These are phyloP conservation scores for Cichladusa arquata DNA, from an alignment of 2,113 vertebrate genomes.

Conservation along the genomic window DNA sequence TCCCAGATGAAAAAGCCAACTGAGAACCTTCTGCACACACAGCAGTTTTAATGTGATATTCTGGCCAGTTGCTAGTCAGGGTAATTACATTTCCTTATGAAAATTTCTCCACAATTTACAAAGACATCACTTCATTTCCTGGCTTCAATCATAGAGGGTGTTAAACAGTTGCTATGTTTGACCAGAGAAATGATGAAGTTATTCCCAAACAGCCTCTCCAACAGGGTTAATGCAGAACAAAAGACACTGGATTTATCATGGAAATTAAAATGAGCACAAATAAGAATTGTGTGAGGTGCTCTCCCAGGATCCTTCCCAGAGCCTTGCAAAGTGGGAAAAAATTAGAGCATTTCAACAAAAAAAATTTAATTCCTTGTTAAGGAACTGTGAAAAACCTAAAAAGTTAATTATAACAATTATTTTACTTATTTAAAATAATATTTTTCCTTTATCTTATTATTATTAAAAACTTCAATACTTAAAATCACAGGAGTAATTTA, in stretches of 20 bases:
- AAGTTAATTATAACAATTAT: background rate
- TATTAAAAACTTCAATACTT: background rate
- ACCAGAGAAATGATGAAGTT: background rate
- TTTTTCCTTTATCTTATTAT: background rate
- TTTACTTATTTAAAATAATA: background rate
- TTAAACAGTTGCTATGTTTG: background rate
- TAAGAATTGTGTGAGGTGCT: background rate
- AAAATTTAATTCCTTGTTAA: background rate
- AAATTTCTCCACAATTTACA: background rate
- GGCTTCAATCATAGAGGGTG: background rate
- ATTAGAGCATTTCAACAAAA: background rate
- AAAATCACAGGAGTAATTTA: background rate
- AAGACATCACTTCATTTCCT: constrained; percentile 37
- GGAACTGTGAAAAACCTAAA: background rate
- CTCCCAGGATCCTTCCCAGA: background rate
- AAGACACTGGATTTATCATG: accelerated
- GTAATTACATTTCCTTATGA: constrained; percentile 10
- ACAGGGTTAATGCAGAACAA: background rate
- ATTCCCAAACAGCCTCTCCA: background rate
- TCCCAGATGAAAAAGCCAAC: background rate
- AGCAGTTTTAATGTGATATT: background rate
- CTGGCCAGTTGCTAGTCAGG: background rate
- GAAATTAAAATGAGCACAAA: background rate
- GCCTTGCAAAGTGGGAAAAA: background rate
- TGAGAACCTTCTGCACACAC: background rate